These are phyloP conservation scores for Chaetura pelagica DNA, from an alignment of 2,113 vertebrate genomes.

Conservation along the genomic window DNA sequence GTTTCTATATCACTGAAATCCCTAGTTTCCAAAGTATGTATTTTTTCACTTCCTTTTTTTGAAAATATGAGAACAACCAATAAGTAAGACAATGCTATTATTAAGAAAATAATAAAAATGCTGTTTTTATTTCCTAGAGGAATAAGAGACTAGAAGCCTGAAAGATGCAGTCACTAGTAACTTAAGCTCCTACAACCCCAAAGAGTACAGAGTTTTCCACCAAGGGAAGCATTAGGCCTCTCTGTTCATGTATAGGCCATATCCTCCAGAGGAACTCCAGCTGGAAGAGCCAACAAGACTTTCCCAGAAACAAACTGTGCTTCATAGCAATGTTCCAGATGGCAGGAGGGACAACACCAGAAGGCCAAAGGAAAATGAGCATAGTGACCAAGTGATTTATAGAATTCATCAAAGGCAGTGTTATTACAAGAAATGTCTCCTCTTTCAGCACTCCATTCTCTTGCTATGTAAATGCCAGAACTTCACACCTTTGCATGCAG, in stretches of 20 bases:
- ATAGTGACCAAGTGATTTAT: slow-evolving; percentile 30
- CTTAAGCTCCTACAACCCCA: neutral
- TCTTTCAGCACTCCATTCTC: neutral
- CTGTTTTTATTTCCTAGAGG: neutral
- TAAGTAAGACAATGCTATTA: neutral
- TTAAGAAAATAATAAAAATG: slow-evolving; percentile 9
- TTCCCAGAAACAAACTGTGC: slow-evolving; percentile 50
- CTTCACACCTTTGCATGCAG: neutral
- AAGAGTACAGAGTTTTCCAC: slow-evolving; percentile 11
- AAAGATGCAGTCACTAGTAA: slow-evolving; percentile 24
- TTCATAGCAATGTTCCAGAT: slow-evolving; percentile 3
- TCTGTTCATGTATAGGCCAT: neutral
- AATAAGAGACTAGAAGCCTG: slow-evolving; percentile 3
- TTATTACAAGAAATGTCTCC: slow-evolving; percentile 13
- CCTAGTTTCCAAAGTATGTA: neutral
- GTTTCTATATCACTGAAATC: neutral
- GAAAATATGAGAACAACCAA: neutral
- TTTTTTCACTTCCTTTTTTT: neutral
- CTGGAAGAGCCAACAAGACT: slow-evolving; percentile 23
- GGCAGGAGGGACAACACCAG: slow-evolving; percentile 11
- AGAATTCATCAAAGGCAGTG: neutral
- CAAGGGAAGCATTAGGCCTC: neutral
- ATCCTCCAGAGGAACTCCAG: slow-evolving; percentile 31
- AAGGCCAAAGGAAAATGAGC: slow-evolving; percentile 56
- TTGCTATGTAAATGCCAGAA: neutral